Conservation (phyloP, 2,113 vertebrate genomes). For the Nymphicus hollandicus region DNA sequence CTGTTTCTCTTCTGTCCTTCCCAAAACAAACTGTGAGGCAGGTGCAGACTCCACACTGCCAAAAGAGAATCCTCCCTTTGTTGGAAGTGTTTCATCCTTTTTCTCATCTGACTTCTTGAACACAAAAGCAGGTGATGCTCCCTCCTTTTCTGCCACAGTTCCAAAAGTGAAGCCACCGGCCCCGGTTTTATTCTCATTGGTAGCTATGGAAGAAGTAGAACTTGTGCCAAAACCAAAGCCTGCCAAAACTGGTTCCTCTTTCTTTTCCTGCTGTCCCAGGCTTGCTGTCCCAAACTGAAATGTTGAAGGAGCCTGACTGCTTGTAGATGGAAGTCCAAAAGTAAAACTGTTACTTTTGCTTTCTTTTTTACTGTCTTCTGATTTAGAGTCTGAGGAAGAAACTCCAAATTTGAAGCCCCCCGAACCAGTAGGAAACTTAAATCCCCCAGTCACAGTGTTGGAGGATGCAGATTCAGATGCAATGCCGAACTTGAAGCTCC, state of each 20-base stretch:
- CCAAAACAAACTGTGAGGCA: conserved; percentile 78
- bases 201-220: conserved; percentile 55
- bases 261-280: conserved; percentile 74
- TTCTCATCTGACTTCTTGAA: conserved; percentile 78
- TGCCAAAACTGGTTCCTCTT: conserved; percentile 68
- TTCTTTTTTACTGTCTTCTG: conserved; percentile 79
- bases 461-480: conserved; percentile 66
- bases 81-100: conserved; percentile 65
- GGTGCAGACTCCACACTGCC: conserved; percentile 34
- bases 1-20: conserved; percentile 87
- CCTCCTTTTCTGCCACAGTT: conserved; percentile 71
- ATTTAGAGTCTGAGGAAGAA: conserved; percentile 66
- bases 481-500: conserved; percentile 74
- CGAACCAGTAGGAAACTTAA: conserved; percentile 70
- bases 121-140: conserved; percentile 53
- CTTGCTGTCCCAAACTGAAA: conserved; percentile 74
- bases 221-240: conserved; percentile 79
- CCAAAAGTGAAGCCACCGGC: conserved; percentile 70
- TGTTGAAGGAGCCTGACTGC: conserved; percentile 52
- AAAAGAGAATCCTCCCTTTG: conserved; percentile 71
- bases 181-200: conserved; percentile 75
- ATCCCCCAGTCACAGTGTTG: conserved; percentile 59
- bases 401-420: conserved; percentile 77
- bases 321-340: conserved; percentile 75
- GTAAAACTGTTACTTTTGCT: conserved; percentile 77